Percentiles rank a stretch among this genome's conserved stretches.
Conservation (phyloP, 2,888 invertebrate species). For the Hirtodrosophila cameraria region DNA sequence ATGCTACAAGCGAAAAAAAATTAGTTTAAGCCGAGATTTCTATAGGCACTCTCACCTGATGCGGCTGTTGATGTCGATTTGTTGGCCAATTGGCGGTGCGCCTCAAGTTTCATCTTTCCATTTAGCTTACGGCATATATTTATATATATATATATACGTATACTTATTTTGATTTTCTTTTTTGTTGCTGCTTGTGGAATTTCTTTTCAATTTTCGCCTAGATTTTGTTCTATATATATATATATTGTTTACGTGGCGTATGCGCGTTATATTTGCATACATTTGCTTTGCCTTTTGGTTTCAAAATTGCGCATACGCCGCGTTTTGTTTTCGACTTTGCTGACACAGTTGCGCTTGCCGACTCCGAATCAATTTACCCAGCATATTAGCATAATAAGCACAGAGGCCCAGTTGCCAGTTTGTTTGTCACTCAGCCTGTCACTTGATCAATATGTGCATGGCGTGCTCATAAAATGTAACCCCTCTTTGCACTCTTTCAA, state of each 20-base stretch:
- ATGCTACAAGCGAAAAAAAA: constrained; percentile 72
- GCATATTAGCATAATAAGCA: constrained; percentile 76
- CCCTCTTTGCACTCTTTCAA: too few species aligned
- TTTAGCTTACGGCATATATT: constrained; percentile 27
- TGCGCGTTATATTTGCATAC: constrained; percentile 75
- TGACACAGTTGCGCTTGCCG: constrained; percentile 64
- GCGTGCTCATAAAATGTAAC: constrained; percentile 70
- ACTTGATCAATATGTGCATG: constrained; percentile 78
- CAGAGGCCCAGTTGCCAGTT: constrained; percentile 57
- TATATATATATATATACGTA: too few species aligned
- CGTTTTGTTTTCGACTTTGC: constrained; percentile 70
- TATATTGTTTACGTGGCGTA: constrained; percentile 75
- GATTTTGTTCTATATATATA: constrained; percentile 25
- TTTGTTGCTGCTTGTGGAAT: constrained; percentile 27
- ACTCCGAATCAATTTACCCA: constrained; percentile 67
- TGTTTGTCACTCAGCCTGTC: constrained; percentile 76
- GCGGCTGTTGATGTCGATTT: constrained; percentile 51
- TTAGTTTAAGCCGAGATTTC: constrained; percentile 79
- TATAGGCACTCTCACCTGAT: constrained; percentile 27
- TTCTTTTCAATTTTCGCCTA: constrained; percentile 73
- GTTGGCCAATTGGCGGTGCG: constrained; percentile 60
- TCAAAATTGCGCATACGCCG: constrained; percentile 76
- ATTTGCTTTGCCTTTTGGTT: constrained; percentile 47
- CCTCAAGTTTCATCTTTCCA: constrained; percentile 44
- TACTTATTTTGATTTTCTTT: too few species aligned